Conservation (phyloP, 2,888 invertebrate species). For the Machimus atricapillus region DNA sequence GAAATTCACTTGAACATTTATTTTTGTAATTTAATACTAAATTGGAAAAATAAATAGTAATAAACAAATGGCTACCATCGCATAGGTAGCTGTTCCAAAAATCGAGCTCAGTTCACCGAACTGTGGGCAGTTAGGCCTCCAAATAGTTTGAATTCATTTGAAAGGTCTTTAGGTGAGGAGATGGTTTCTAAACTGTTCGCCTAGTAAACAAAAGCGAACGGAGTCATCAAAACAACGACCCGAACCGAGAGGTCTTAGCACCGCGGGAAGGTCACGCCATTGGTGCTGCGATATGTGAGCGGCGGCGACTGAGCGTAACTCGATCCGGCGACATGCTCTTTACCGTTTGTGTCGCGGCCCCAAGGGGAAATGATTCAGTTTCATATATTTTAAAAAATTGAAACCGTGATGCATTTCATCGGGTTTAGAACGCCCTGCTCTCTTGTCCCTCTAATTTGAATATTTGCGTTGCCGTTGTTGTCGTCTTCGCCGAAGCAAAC, state of each 20-base stretch:
- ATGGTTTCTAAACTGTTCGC: not conserved
- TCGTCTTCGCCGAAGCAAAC: not conserved
- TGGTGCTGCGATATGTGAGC: constrained; percentile 14
- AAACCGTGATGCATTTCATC: constrained; percentile 13
- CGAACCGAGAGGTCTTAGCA: not conserved
- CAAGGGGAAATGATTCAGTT: constrained; percentile 6
- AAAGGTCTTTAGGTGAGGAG: not conserved
- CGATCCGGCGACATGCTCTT: not conserved
- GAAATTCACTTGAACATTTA: too few species aligned
- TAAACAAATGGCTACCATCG: not conserved
- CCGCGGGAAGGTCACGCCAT: constrained; percentile 5
- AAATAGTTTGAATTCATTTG: not conserved
- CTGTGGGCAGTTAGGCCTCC: not conserved
- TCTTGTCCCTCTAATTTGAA: not conserved
- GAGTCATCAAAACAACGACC: not conserved
- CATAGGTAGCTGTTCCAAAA: not conserved
- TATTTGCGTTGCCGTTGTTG: not conserved
- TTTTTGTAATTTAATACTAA: not conserved
- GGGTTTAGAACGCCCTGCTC: not conserved
- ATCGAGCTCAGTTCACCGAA: not conserved
- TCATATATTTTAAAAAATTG: not conserved
- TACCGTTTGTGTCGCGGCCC: not conserved
- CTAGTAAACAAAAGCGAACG: not conserved
- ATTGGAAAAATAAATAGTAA: not conserved
- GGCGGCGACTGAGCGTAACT: not conserved